Base-by-base conservation (phyloP, 2,888 invertebrate genomes). In the Caenorhabditis panamensis region DNA sequence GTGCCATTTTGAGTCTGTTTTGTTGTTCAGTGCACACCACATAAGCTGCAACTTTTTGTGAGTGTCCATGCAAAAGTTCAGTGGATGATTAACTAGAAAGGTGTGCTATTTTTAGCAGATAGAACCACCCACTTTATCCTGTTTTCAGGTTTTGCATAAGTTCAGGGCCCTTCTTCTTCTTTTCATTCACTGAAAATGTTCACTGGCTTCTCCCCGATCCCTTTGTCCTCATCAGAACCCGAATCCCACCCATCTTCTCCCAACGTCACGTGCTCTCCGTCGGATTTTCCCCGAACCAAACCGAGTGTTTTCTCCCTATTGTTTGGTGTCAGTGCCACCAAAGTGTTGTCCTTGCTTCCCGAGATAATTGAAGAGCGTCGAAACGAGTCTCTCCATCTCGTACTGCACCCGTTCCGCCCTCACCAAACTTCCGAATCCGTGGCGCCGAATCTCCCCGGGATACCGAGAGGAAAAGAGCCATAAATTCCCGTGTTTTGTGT, bases 401-500 rank as follows among this genome's bases (percentile, higher is more conserved):
- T 28, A 16, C n/a, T 56, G 24, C 36, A n/a, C n/a, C 36, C 41
- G 13, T 41, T 41, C 13, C 36, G 18, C 31, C 26, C 28, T 11
- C 28, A 8, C 18, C n/a, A 11, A 5, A 20, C 56, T 56, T 31
- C 56, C 56, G 31, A n/a, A 36, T 9, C 56, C 56, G 31, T 4
- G 24, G 5, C 28, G 1, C 13, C 2, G 31, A n/a, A 20, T 31
- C 26, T 24, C 51, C 51, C 51, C 51, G 3, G 63, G 51, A 20
- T 13, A 54, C 64, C 31, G 9, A 31, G 5, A 31, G 31, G 5
- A 9, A n/a, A n/a, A n/a, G 26, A 2, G 47, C 28, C n/a, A 28
- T 31, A 26, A 9, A 24, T 59, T n/a, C n/a, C n/a, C n/a, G 36
- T 71, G 53, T 62, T 62, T 56, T 69, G 53, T 69, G 31, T 31